Evolutionary conservation across 2,797 vertebrate genomes (phyloP).

Genomic region (Lepilemur septentrionalis): DNA sequence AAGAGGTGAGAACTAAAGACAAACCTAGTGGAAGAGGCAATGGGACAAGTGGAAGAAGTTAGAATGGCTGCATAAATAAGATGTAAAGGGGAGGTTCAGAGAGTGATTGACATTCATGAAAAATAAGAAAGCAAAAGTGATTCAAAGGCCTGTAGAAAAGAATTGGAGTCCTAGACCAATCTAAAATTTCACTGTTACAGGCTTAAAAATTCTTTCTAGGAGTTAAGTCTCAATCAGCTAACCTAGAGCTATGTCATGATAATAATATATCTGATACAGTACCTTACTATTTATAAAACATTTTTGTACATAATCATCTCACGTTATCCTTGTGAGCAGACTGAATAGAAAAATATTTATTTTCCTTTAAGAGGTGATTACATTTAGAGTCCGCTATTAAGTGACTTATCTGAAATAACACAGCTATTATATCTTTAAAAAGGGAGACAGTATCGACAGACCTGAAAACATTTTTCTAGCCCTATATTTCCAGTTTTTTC

Average conservation of each 20-base stretch:
- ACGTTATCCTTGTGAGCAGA: not conserved
- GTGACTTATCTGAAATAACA: not conserved
- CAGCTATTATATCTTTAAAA: not conserved
- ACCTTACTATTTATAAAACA: not conserved
- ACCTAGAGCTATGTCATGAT: not conserved
- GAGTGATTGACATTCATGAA: not conserved
- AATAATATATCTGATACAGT: not conserved
- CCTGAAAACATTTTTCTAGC: not conserved
- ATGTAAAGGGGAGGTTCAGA: not conserved
- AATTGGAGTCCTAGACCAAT: not conserved
- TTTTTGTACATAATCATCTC: not conserved
- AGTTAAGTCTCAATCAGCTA: not conserved
- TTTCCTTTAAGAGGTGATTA: not conserved
- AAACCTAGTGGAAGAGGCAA: not conserved
- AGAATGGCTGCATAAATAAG: not conserved
- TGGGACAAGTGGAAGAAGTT: not conserved
- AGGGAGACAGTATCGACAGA: not conserved
- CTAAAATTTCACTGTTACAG: not conserved
- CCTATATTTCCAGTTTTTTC: not conserved
- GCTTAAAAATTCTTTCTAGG: constrained; percentile 13
- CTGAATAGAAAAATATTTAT: not conserved
- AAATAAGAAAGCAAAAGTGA: not conserved
- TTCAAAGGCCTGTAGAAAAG: not conserved
- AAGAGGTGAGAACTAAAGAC: not conserved
- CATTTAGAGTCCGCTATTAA: not conserved